Evolutionary conservation across 2,797 vertebrate genomes (phyloP), one percentile per base, ranked within the genome.

Genomic region (Menidia menidia): DNA sequence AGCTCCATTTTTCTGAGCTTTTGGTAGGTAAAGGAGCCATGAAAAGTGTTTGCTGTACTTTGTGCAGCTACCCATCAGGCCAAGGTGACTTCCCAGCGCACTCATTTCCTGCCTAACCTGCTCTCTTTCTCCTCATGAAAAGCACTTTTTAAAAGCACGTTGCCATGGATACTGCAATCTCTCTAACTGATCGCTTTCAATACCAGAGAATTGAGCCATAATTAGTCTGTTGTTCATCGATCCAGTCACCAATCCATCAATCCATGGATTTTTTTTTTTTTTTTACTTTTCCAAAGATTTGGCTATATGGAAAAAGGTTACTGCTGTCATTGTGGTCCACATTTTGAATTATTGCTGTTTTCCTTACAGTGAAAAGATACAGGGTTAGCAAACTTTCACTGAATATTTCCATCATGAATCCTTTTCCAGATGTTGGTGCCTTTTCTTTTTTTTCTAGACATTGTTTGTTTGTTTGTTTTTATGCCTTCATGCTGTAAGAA

Each of bases 131-230:
- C 74, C 69, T 84, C 65, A 82, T 84, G 78, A 87, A 87, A 86
- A 90, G 80, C 80, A 81, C 89, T 92, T 90, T 25, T 90, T 82
- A 91, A 92, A 88, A 89, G 81, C 87, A 78, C 64, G 91, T 94
- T 93, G 77, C 91, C 87, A 91, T 93, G 91, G 92, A 88, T 89
- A 94, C 92, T 58, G 70, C 81, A 84, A 83, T 90, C 81, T 89
- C 78, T 84, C 80, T 77, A 83, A 88, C 85, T 86, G 85, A 89
- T 84, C 91, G 87, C 82, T 80, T 87, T 78, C 78, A 84, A 64
- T 83, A 67, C 65, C 67, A 73, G 84, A 77, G 61, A 84, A 85
- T 78, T 66, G 33, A 76, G 82, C 73, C 64, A 83, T 89, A 77
- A 88, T 87, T 86, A 82, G 78, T 81, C 83, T 84, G 68, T 86